Base-by-base conservation (phyloP, 2,113 vertebrate species). In the Alethe diademata region DNA sequence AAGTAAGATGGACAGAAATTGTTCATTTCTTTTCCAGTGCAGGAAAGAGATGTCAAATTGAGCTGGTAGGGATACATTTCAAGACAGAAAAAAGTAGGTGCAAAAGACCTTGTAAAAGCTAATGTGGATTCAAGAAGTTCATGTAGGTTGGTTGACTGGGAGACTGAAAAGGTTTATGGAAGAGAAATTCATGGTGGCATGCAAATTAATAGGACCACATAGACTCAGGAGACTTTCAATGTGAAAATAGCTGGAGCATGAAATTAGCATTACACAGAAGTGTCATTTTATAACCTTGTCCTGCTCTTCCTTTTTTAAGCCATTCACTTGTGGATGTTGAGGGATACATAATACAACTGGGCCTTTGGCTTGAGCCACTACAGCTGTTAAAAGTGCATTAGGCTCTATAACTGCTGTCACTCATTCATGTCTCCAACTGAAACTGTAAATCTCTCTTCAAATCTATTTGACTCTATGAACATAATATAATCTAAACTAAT, bases 321-420 rank as follows among this genome's bases (percentile, higher is more conserved):
- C 35, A 18, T 78, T 57, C 22, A 31, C 13, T 81, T 74, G 23
- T 33, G 42, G 19, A 54, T 88, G 56, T 17, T 78, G 19, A 35
- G 42, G 19, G 5, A 40, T 54, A 45, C 7, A 38, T n/a, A 38
- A 82, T 14, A 45, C 4, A 43, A 15, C 51, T 29, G 0, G 0
- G 26, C 25, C 31, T 78, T 85, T 48, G 56, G 22, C 56, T 82
- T 58, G 65, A 78, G 13, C 10, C 13, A 14, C 48, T 51, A 22
- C 19, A 62, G 28, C 13, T 64, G 14, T 69, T 53, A 35, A 67
- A 76, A 72, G 16, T n/a, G 0, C 17, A 4, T 43, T 40, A 50
- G 36, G 11, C 76, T 67, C 65, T 56, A 5, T 26, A 61, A 23
- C 38, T 71, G 36, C 38, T 6, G 1, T 66, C 24, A 53, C 31